Percentiles rank a stretch among this genome's conserved stretches.
These are phyloP conservation scores for Hydrochoerus hydrochaeris DNA, from an alignment of 2,113 vertebrate genomes.

Conservation along the genomic window DNA sequence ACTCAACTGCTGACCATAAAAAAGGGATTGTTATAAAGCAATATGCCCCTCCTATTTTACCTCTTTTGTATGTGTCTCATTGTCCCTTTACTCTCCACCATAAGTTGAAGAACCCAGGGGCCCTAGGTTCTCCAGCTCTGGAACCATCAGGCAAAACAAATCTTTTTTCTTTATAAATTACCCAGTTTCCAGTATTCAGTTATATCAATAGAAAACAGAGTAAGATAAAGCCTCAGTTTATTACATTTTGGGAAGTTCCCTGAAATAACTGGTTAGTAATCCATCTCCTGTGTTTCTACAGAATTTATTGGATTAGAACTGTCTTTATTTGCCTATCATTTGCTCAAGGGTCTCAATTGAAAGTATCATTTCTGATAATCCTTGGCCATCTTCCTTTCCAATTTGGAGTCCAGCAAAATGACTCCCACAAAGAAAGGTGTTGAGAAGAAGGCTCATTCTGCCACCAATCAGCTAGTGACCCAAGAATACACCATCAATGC, in stretches of 20 bases:
- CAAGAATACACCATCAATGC: not conserved
- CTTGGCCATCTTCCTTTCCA: not conserved
- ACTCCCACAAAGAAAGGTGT: not conserved
- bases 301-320: not conserved
- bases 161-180: not conserved
- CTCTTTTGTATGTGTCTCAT: not conserved
- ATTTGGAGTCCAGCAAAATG: not conserved
- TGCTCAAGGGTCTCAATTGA: not conserved
- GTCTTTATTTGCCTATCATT: not conserved
- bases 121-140: not conserved
- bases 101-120: not conserved
- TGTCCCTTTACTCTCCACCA: not conserved
- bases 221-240: not conserved
- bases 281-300: not conserved
- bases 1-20: not conserved
- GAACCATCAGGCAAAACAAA: not conserved
- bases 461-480: not conserved
- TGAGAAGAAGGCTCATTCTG: not conserved
- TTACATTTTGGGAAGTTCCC: not conserved
- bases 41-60: too few relatives aligned
- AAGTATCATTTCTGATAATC: not conserved
- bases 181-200: not conserved
- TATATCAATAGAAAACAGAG: not conserved
- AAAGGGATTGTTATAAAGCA: not conserved
- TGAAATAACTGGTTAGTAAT: not conserved